These are phyloP conservation scores for Corythornis vintsioides DNA, from an alignment of 2,113 vertebrate species.

Conservation along the genomic window DNA sequence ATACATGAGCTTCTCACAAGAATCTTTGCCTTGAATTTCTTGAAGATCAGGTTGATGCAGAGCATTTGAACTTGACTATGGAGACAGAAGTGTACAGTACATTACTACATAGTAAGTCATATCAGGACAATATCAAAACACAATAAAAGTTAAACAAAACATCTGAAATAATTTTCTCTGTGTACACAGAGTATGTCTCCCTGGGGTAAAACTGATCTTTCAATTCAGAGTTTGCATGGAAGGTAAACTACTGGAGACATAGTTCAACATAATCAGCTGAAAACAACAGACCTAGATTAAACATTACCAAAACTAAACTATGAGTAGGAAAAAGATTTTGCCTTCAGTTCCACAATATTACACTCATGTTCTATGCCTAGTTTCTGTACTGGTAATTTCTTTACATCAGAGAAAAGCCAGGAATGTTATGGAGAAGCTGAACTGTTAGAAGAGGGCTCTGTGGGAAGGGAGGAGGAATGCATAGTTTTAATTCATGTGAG, in stretches of 20 bases:
- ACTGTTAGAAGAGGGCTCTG: not conserved
- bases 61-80: not conserved
- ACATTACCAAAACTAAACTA: not conserved
- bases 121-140: not conserved
- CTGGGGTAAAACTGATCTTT: conserved; percentile 9
- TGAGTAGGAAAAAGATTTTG: not conserved
- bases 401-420: not conserved
- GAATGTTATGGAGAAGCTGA: not conserved
- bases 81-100: not conserved
- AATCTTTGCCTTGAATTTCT: not conserved
- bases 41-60: not conserved
- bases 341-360: not conserved
- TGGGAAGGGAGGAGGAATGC: conserved; percentile 12
- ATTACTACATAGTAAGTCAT: not conserved
- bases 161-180: not conserved
- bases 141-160: not conserved
- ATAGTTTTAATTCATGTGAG: conserved; percentile 22
- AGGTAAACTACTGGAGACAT: not conserved
- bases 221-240: not conserved
- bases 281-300: not conserved
- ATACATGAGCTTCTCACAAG: not conserved
- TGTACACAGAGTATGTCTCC: not conserved
- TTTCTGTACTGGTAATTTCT: not conserved
- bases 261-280: not conserved
- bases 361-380: not conserved